Conservation (phyloP, 2,888 invertebrate species). For the Pseudococcus viburni region DNA sequence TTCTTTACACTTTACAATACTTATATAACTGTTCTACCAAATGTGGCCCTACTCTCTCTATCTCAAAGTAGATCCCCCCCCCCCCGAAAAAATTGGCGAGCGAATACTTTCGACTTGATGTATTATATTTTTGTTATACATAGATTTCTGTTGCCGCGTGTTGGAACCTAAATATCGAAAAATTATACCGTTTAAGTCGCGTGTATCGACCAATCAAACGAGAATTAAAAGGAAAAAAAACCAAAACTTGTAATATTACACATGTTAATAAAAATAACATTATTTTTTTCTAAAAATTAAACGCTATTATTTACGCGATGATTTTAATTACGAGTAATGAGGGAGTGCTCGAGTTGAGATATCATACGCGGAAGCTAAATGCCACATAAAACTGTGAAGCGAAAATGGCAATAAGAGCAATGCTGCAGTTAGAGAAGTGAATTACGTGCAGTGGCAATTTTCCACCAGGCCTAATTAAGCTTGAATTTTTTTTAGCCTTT, state of each 20-base stretch:
- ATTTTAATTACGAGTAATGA: not conserved
- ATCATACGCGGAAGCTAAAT: not conserved
- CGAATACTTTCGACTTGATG: conserved; percentile 4
- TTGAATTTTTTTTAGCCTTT: conserved; percentile 33
- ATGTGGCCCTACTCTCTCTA: not conserved
- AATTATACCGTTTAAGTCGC: conserved; percentile 1
- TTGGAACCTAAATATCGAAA: not conserved
- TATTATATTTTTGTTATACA: not conserved
- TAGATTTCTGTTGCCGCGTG: not conserved
- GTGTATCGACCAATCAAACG: not conserved
- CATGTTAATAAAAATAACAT: conserved; percentile 24
- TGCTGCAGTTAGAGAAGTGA: not conserved
- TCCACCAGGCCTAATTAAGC: conserved; percentile 1
- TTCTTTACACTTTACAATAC: conserved; percentile 16
- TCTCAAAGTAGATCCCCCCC: not conserved
- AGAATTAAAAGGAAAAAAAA: not conserved
- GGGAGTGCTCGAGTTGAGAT: not conserved
- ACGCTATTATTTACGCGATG: conserved; percentile 13
- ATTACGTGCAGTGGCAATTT: conserved; percentile 22
- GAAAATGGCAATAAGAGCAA: not conserved
- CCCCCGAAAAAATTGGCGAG: not conserved
- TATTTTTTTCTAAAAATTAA: conserved; percentile 25
- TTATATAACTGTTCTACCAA: not conserved
- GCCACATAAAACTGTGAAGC: not conserved
- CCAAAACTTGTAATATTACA: not conserved